phyloP scores from a whole-genome alignment of 2,888 invertebrate species.

The Cistogaster globosa region DNA sequence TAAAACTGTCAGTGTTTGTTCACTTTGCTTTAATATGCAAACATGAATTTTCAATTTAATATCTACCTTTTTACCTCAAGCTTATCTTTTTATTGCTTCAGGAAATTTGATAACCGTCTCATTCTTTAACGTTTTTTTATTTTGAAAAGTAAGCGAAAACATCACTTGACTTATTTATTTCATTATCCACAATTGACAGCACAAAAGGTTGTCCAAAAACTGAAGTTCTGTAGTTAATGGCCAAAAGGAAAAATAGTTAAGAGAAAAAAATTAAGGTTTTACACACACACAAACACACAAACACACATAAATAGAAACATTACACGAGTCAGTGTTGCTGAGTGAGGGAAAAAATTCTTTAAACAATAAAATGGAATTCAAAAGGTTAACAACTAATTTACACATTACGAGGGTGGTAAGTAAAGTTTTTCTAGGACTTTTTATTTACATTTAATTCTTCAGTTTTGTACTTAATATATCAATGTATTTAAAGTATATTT shows the following conservation, averaged over 20 bases:
- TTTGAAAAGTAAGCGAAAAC: constrained; percentile 38
- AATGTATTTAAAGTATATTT: too few relatives aligned
- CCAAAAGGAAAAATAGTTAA: constrained; percentile 20
- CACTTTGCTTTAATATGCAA: neutral
- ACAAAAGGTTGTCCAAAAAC: constrained; percentile 61
- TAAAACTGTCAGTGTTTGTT: neutral
- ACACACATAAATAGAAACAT: neutral
- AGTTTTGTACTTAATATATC: too few relatives aligned
- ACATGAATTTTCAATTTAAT: neutral
- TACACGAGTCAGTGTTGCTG: neutral
- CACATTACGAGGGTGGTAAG: constrained; percentile 12
- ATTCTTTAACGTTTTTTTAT: neutral
- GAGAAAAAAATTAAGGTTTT: neutral
- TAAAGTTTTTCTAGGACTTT: neutral
- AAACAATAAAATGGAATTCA: constrained; percentile 50
- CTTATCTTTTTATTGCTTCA: neutral
- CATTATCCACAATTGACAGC: constrained; percentile 67
- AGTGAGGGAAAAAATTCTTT: constrained; percentile 32
- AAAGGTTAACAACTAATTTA: constrained; percentile 60
- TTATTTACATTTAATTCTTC: neutral
- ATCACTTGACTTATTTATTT: constrained; percentile 64
- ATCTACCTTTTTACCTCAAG: neutral
- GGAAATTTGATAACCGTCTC: neutral
- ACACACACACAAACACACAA: neutral
- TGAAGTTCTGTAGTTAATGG: constrained; percentile 29